A percentile compares a stretch with the other conserved stretches of the same genome.
These are phyloP conservation scores for Folsomia candida DNA, from an alignment of 2,888 invertebrate species.

Conservation along the genomic window DNA sequence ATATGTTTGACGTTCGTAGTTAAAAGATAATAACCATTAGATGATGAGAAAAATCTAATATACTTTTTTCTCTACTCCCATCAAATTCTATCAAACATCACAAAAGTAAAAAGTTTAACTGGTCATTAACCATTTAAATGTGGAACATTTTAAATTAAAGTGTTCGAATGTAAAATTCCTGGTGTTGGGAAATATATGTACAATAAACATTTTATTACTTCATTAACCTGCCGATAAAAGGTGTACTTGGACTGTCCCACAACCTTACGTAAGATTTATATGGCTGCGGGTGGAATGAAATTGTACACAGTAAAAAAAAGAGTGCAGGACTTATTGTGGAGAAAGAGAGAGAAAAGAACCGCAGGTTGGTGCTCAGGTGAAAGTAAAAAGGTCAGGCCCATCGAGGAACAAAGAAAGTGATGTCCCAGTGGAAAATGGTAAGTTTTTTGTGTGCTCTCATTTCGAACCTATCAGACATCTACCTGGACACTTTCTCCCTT, in stretches of 20 bases:
- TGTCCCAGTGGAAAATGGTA: background rate
- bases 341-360: too few species aligned
- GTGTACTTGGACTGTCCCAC: too few species aligned
- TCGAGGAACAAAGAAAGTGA: background rate
- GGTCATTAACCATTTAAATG: background rate
- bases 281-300: too few species aligned
- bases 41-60: background rate
- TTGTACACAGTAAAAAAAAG: too few species aligned
- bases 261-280: too few species aligned
- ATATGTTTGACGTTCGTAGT: background rate
- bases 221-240: constrained; percentile 1
- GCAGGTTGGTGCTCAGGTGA: too few species aligned
- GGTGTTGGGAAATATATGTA: too few species aligned
- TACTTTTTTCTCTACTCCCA: background rate
- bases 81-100: too few species aligned
- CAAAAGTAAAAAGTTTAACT: background rate
- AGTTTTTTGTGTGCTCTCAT: background rate
- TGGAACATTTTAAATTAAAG: background rate
- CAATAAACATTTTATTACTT: background rate
- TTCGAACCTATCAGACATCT: background rate
- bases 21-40: background rate
- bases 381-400: background rate
- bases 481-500: too few species aligned
- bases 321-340: too few species aligned
- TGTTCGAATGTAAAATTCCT: background rate